Evolutionary conservation across 2,797 vertebrate genomes (phyloP), one percentile per base, ranked within the genome.

Genomic region (Oreochromis mossambicus): DNA sequence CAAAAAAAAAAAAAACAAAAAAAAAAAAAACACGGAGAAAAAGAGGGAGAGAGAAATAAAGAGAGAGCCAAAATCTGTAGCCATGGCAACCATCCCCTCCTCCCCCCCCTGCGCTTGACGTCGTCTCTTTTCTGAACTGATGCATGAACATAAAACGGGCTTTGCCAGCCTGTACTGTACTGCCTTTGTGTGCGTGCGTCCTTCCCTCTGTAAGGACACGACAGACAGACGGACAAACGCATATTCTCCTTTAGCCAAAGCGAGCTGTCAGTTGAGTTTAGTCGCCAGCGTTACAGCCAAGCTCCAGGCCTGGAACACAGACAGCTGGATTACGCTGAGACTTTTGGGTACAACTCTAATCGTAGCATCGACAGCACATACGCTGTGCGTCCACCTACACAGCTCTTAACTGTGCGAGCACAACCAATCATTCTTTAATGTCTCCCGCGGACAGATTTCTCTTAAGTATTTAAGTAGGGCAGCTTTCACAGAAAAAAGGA

Each of bases 21-120:
- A 11, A 52, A 52, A 52, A 24, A 55, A 56, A 56, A 3, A 3
- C 14, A 87, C 8, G 76, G 21, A 80, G 13, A 76, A 17, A 66
- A 17, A 70, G 50, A 66, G 14, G 10, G 68, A 48, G 68, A 75
- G 38, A 84, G 46, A 85, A 75, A 83, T 19, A 32, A 38, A 86
- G 26, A 84, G 80, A 77, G 78, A 86, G 81, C 43, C 82, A 88
- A 94, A 92, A 89, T 84, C 61, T 75, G 95, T 95, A 90, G 88
- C 88, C 95, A 96, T 95, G 92, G 94, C 84, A 96, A 96, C 95
- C 81, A 83, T 80, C 46, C 88, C 91, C 85, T 88, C 83, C 87
- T 90, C 38, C 83, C 21, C 83, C 21, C 38, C 24, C 66, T 84
- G 14, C 75, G 86, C 87, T 91, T 86, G 88, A 94, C 21, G 79